Conservation (phyloP, 2,113 vertebrate species). For the Gasterosteus aculeatus region DNA sequence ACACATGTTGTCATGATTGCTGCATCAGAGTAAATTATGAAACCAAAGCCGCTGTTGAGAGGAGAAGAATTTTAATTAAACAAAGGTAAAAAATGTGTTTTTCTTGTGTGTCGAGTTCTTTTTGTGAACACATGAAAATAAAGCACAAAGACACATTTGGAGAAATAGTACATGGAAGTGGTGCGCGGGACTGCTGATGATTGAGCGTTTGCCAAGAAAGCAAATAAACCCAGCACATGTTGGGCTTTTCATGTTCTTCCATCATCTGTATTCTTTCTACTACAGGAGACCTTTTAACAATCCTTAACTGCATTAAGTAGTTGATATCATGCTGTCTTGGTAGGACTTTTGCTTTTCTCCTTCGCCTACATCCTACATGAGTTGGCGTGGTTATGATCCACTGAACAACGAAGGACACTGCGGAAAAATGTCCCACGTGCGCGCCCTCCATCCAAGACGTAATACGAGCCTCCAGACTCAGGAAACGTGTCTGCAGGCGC, state of each 20-base stretch:
- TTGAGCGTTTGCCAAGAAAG: slow-evolving; percentile 42
- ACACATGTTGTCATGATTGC: slow-evolving; percentile 43
- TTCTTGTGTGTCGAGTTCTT: slow-evolving; percentile 10
- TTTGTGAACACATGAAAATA: neutral
- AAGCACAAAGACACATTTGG: neutral
- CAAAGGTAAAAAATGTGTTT: slow-evolving; percentile 26
- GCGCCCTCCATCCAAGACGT: too few relatives aligned
- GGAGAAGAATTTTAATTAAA: slow-evolving; percentile 57
- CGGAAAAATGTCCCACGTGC: too few relatives aligned
- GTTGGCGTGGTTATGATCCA: too few relatives aligned
- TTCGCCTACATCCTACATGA: neutral
- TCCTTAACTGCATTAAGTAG: neutral
- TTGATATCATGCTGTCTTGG: neutral
- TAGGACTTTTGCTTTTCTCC: neutral
- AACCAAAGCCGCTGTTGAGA: slow-evolving; percentile 59
- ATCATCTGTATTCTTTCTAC: neutral
- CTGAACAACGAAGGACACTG: too few relatives aligned
- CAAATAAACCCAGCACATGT: slow-evolving; percentile 27
- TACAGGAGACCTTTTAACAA: neutral
- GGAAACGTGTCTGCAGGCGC: too few relatives aligned
- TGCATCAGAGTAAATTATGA: slow-evolving; percentile 51
- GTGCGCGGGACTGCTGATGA: slow-evolving; percentile 14
- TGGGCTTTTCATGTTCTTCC: slow-evolving; percentile 6
- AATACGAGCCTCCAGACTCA: too few relatives aligned
- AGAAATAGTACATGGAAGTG: neutral